Evolutionary conservation across 2,113 vertebrate species (phyloP).

Genomic region (Isichthys henryi): DNA sequence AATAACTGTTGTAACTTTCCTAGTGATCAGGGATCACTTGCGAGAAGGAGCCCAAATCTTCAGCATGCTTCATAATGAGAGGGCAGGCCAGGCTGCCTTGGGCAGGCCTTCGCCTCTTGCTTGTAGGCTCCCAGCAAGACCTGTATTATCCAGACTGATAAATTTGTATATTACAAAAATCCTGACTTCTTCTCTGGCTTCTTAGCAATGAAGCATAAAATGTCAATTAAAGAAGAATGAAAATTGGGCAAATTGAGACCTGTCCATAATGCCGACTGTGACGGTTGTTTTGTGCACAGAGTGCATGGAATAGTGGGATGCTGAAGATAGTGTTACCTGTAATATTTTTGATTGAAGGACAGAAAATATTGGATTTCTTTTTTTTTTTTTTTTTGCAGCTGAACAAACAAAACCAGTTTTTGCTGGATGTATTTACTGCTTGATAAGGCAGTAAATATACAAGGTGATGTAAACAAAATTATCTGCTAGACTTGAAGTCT

Average conservation of each 20-base stretch:
- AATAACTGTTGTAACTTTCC: not conserved
- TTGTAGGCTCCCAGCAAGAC: not conserved
- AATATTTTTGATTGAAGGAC: not conserved
- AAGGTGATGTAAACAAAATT: not conserved
- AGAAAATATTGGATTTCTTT: not conserved
- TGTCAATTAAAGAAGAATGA: not conserved
- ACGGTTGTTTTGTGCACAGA: not conserved
- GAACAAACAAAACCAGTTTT: not conserved
- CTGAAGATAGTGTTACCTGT: not conserved
- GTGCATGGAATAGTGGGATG: not conserved
- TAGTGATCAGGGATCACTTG: not conserved
- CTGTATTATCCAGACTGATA: not conserved
- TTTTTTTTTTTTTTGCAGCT: not conserved
- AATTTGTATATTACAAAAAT: not conserved
- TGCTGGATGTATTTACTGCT: not conserved
- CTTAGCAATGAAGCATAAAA: not conserved
- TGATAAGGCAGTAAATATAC: not conserved
- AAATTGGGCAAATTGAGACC: not conserved
- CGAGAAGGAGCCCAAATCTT: not conserved
- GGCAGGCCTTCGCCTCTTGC: not conserved
- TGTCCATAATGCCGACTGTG: not conserved
- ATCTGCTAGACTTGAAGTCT: not conserved
- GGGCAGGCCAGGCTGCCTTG: not conserved
- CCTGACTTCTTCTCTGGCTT: not conserved
- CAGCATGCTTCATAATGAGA: not conserved